phyloP scores from a whole-genome alignment of 30 jellyfish, hydroid and myxozoan genomes.

The Hydractinia echinata region DNA sequence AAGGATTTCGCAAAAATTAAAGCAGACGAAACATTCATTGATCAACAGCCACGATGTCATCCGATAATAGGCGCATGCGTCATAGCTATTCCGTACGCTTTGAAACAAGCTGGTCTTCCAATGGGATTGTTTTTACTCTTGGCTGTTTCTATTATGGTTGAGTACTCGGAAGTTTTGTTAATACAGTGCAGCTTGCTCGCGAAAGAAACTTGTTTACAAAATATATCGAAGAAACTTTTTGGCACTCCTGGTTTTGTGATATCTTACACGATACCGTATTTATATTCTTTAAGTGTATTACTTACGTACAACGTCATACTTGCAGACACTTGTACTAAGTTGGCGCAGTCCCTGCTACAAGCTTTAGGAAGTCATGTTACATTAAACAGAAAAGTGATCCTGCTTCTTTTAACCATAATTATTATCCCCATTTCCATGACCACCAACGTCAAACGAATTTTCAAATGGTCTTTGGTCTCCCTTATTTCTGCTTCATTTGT shows the following conservation, averaged over 20 bases:
- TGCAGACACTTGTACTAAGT: slow-evolving; percentile 27
- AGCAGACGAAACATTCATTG: slow-evolving; percentile 15
- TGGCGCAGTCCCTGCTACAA: neutral
- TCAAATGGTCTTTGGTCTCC: slow-evolving; percentile 19
- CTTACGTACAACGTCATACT: slow-evolving; percentile 11
- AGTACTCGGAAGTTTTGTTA: slow-evolving; percentile 23
- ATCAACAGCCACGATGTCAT: slow-evolving; percentile 18
- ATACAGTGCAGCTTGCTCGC: slow-evolving; percentile 35
- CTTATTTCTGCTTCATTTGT: slow-evolving; percentile 19
- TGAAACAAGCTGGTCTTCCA: slow-evolving; percentile 82
- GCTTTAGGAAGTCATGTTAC: neutral
- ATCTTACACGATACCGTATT: neutral
- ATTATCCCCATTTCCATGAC: slow-evolving; percentile 20
- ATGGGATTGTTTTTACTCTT: slow-evolving; percentile 57
- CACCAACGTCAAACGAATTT: slow-evolving; percentile 4
- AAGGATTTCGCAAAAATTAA: slow-evolving; percentile 21
- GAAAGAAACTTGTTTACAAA: slow-evolving; percentile 19
- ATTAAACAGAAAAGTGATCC: neutral
- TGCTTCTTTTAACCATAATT: slow-evolving; percentile 5
- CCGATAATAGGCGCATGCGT: slow-evolving; percentile 40
- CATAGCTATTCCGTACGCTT: slow-evolving; percentile 67
- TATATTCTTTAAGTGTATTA: slow-evolving; percentile 25
- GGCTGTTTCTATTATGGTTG: slow-evolving; percentile 28
- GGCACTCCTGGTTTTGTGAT: slow-evolving; percentile 24
- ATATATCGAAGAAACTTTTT: neutral